Percentiles rank a stretch among this genome's conserved stretches.
phyloP scores from a whole-genome alignment of 2,888 invertebrate species.

The Nephrotoma appendiculata region DNA sequence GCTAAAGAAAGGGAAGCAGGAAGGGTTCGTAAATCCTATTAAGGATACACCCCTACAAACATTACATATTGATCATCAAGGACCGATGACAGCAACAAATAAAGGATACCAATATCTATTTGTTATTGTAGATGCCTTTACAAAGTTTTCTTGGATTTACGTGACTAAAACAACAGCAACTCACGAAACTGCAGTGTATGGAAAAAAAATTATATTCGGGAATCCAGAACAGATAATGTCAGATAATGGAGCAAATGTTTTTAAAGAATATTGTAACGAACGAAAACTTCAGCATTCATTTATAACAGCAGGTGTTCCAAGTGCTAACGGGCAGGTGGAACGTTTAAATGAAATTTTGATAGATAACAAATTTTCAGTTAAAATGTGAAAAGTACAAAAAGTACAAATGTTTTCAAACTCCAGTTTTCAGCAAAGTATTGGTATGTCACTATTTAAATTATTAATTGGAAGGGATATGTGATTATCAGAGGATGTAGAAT shows the following conservation, averaged over 20 bases:
- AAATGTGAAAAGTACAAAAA: not conserved
- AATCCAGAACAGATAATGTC: constrained; percentile 11
- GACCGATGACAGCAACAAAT: not conserved
- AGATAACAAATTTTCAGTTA: too few relatives aligned
- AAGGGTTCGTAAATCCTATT: too few relatives aligned
- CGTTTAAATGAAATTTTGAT: constrained; percentile 5
- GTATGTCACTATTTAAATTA: too few relatives aligned
- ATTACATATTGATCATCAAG: not conserved
- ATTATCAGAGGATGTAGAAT: not conserved
- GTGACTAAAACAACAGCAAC: constrained; percentile 12
- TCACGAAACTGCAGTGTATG: constrained; percentile 10
- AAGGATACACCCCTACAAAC: not conserved
- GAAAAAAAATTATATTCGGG: constrained; percentile 7
- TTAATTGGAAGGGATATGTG: too few relatives aligned
- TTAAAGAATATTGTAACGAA: constrained; percentile 1
- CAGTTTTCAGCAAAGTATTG: not conserved
- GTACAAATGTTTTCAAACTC: not conserved
- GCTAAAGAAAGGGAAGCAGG: not conserved
- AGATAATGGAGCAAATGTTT: constrained; percentile 11
- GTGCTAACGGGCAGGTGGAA: constrained; percentile 14
- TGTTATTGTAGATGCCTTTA: not conserved
- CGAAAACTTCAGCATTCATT: not conserved
- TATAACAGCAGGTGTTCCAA: constrained; percentile 14
- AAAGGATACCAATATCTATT: not conserved
- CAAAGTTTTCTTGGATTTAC: constrained; percentile 9